Percentiles rank a stretch among this genome's conserved stretches.
These are phyloP conservation scores for Xenops minutus DNA, from an alignment of 2,797 vertebrate genomes.

Conservation along the genomic window DNA sequence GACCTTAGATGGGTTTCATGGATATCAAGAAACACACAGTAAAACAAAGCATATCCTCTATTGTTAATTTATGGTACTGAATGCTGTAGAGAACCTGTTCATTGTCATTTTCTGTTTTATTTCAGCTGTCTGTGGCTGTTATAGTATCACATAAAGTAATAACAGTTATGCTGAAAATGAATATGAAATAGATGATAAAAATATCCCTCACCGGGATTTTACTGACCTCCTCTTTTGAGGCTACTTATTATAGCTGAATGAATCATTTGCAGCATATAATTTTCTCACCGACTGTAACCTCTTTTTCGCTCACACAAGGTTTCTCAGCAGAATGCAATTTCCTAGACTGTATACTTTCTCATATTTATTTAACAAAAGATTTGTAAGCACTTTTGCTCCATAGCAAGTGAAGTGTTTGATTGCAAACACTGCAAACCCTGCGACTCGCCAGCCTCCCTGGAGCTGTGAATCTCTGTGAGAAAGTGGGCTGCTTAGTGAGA, in stretches of 20 bases:
- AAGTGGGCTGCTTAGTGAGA: background rate
- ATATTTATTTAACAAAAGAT: constrained; percentile 50
- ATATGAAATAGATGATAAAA: constrained; percentile 61
- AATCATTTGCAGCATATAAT: constrained; percentile 57
- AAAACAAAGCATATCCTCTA: constrained; percentile 25
- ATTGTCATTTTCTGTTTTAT: constrained; percentile 56
- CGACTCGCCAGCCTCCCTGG: background rate
- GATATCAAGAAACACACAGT: background rate
- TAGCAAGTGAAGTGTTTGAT: constrained; percentile 14
- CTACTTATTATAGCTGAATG: constrained; percentile 59
- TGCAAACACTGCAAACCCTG: constrained; percentile 9
- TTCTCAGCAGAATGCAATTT: constrained; percentile 27
- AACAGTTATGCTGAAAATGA: constrained; percentile 54
- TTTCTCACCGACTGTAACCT: constrained; percentile 29
- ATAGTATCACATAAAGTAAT: constrained; percentile 50
- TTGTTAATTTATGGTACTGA: constrained; percentile 45
- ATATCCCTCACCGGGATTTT: constrained; percentile 45
- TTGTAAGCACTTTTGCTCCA: constrained; percentile 33
- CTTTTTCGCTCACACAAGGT: background rate
- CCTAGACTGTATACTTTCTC: constrained; percentile 23
- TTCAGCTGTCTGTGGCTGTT: constrained; percentile 35
- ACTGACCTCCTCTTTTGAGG: constrained; percentile 58
- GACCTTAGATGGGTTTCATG: constrained; percentile 23
- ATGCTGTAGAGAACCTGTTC: constrained; percentile 37
- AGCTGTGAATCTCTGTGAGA: background rate